Evolutionary conservation across 1,140 invertebrate genomes (phyloP), one percentile per base, ranked within the genome.

Genomic region (Manduca sexta): DNA sequence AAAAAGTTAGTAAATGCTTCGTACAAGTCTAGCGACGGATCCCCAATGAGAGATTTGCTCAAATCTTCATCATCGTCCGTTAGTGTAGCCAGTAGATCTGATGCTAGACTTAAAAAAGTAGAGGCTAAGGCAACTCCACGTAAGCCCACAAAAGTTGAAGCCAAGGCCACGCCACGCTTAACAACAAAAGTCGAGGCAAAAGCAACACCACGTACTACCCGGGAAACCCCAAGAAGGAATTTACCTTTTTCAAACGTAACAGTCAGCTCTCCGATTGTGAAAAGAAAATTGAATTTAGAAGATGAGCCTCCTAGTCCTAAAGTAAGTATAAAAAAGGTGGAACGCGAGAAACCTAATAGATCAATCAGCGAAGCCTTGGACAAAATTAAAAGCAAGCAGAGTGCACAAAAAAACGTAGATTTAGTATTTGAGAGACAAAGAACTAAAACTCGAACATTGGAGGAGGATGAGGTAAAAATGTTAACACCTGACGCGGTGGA

Each of bases 401-500:
- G 13, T 12, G 5, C 0, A 5, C 33, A 14, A 4, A 14, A 35
- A 35, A 14, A 14, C 10, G 5, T 18, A 4, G 2, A 10, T 11
- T n/a, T 17, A 10, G 14, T 15, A 1, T 4, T 43, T 14, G 60
- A 62, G 49, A 55, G 74, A 18, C 58, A 67, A 39, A 44, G 85
- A 18, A 69, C 73, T 8, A 75, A 79, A 47, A 87, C 85, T 4
- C 73, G 83, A 21, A 87, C 85, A 2, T 65, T 87, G 26, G 69
- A 78, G 34, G 74, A 84, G 1, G 52, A 71, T 47, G 85, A 87
- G 69, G 72, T 85, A 0, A 85, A 83, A 52, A 52, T 86, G 1
- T 53, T 87, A 3, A 82, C 64, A 1, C 48, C 67, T n/a, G 69
- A 80, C 12, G 52, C 37, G 8, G 58, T 76, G 0, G 77, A 83